Percentiles rank a stretch among this genome's conserved stretches.
These are phyloP conservation scores for Halcyon chelicuti DNA, from an alignment of 2,797 vertebrate species.

Conservation along the genomic window DNA sequence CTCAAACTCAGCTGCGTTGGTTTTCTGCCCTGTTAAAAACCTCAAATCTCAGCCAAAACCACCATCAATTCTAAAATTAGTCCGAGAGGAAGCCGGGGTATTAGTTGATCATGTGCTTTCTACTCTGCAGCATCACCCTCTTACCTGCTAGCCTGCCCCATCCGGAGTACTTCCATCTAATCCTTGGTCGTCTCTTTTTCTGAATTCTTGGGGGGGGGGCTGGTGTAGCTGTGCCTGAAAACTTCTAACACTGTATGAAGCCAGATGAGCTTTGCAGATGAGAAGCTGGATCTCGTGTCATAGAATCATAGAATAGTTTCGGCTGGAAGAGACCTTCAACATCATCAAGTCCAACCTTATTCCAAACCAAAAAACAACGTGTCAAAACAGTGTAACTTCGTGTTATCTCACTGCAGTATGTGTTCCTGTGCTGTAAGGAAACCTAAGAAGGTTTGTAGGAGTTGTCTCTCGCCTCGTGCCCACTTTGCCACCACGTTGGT, in stretches of 20 bases:
- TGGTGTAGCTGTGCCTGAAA: neutral
- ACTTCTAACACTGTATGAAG: accelerated
- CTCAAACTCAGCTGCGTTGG: neutral
- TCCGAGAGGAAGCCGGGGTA: neutral
- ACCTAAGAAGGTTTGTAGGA: neutral
- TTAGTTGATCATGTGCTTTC: neutral
- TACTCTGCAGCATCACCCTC: neutral
- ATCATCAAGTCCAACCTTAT: no score
- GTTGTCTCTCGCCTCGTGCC: accelerated
- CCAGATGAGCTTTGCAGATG: neutral
- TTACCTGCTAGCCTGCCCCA: neutral
- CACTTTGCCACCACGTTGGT: accelerated
- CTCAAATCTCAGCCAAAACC: neutral
- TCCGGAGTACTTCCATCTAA: neutral
- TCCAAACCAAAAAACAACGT: neutral
- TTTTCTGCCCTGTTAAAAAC: neutral
- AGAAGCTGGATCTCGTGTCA: neutral
- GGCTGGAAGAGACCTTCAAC: no score
- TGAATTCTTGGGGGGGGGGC: neutral
- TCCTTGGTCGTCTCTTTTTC: neutral
- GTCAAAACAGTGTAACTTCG: neutral
- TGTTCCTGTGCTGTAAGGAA: neutral
- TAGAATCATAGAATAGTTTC: no score
- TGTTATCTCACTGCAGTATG: accelerated
- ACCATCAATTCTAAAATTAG: neutral